Evolutionary conservation across 2,888 invertebrate genomes (phyloP).

Genomic region (Folsomia candida): DNA sequence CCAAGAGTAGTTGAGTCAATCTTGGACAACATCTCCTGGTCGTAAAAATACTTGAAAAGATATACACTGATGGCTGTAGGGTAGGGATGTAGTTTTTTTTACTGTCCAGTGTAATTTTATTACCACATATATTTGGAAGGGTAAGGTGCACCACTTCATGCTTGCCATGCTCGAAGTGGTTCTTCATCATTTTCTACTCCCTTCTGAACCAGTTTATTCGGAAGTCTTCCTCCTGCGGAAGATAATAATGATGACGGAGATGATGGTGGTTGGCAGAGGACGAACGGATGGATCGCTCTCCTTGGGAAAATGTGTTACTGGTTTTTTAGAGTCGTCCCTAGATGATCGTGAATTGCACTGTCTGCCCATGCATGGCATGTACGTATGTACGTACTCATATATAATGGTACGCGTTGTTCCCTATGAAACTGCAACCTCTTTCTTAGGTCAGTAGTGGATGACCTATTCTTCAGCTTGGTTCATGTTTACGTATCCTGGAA

Average conservation of each 20-base stretch:
- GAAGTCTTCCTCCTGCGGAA: not conserved
- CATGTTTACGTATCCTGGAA: no score
- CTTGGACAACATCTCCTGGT: conserved; percentile 16
- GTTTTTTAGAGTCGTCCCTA: conserved; percentile 7
- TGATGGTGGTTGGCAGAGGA: not conserved
- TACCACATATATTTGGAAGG: conserved; percentile 16
- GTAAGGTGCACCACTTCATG: conserved; percentile 9
- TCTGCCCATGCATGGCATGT: not conserved
- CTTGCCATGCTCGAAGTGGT: not conserved
- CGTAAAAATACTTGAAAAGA: conserved; percentile 8
- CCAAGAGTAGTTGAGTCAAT: not conserved
- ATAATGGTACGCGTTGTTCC: no score
- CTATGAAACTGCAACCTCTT: no score
- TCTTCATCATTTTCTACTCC: conserved; percentile 3
- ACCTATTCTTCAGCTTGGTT: no score
- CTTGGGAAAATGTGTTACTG: conserved; percentile 11
- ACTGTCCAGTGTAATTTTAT: conserved; percentile 14
- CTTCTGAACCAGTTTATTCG: not conserved
- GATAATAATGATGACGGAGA: conserved; percentile 11
- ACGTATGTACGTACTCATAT: no score
- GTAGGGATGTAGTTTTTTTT: conserved; percentile 12
- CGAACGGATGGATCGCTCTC: not conserved
- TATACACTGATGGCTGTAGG: conserved; percentile 7
- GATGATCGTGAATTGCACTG: conserved; percentile 6
- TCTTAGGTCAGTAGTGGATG: no score